These are phyloP conservation scores for Trichopoda pennipes DNA, from an alignment of 2,888 invertebrate species.

Conservation along the genomic window DNA sequence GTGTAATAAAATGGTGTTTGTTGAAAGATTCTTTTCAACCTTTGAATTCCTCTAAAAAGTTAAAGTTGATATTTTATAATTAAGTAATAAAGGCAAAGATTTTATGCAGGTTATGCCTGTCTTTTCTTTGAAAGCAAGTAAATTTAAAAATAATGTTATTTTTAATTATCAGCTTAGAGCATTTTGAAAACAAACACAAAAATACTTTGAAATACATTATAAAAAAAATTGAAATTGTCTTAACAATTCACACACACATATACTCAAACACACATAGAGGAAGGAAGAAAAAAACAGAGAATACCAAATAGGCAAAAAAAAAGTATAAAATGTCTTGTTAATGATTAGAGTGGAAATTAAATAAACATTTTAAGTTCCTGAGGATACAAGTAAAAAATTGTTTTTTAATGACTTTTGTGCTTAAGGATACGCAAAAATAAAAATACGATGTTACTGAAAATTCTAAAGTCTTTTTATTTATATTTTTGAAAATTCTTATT, in stretches of 20 bases:
- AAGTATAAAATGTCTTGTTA: constrained; percentile 54
- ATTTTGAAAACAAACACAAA: constrained; percentile 11
- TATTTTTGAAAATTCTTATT: too few species aligned
- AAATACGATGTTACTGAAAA: not conserved
- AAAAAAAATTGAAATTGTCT: constrained; percentile 14
- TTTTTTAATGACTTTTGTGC: constrained; percentile 47
- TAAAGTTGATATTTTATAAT: too few species aligned
- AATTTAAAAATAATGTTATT: constrained; percentile 22
- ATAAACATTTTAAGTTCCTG: constrained; percentile 56
- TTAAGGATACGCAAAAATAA: constrained; percentile 2
- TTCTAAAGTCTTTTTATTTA: too few species aligned
- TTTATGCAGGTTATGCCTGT: too few species aligned
- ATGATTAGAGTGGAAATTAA: constrained; percentile 56
- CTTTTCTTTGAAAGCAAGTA: not conserved
- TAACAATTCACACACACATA: too few species aligned
- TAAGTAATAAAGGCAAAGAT: too few species aligned
- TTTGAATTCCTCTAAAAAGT: too few species aligned
- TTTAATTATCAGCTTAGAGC: constrained; percentile 17
- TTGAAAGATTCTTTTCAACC: too few species aligned
- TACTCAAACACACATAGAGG: not conserved
- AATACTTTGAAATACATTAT: constrained; percentile 12
- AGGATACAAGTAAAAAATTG: constrained; percentile 47
- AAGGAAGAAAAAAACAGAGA: not conserved
- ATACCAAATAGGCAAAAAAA: not conserved
- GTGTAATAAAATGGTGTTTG: too few species aligned